Percentiles rank a stretch among this genome's conserved stretches.
Conservation (phyloP, 1,140 invertebrate species). For the Tribolium castaneum region DNA sequence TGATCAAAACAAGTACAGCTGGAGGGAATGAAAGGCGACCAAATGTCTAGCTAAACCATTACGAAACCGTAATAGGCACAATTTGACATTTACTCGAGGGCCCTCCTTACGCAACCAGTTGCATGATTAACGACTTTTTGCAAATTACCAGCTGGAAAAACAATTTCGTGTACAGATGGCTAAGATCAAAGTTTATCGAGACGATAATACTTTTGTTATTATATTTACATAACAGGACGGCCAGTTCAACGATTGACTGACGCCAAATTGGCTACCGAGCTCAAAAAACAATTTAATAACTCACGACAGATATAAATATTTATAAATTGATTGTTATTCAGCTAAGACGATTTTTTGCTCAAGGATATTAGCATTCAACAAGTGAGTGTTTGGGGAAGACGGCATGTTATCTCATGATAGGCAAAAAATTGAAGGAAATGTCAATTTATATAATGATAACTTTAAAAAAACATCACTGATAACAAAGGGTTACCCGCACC, state of each 20-base stretch:
- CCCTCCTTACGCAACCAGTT: background rate
- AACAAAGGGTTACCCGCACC: background rate
- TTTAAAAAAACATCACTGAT: background rate
- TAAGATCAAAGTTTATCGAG: background rate
- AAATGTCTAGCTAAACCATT: background rate
- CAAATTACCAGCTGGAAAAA: background rate
- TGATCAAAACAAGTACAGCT: background rate
- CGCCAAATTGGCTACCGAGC: background rate
- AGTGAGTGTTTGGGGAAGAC: background rate
- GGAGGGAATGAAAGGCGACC: background rate
- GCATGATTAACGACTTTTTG: background rate
- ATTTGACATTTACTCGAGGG: background rate
- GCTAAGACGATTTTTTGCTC: background rate
- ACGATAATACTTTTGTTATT: background rate
- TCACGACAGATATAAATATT: background rate
- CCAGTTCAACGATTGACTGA: background rate
- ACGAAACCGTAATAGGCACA: background rate
- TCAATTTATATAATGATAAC: background rate
- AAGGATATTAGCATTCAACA: background rate
- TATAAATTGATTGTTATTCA: background rate
- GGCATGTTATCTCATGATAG: background rate
- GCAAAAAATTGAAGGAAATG: background rate
- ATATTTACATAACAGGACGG: background rate
- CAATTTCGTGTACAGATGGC: background rate
- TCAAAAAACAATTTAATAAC: background rate